These are phyloP conservation scores for Lasioglossum marginatum DNA, from an alignment of 2,888 invertebrate species.

Conservation along the genomic window DNA sequence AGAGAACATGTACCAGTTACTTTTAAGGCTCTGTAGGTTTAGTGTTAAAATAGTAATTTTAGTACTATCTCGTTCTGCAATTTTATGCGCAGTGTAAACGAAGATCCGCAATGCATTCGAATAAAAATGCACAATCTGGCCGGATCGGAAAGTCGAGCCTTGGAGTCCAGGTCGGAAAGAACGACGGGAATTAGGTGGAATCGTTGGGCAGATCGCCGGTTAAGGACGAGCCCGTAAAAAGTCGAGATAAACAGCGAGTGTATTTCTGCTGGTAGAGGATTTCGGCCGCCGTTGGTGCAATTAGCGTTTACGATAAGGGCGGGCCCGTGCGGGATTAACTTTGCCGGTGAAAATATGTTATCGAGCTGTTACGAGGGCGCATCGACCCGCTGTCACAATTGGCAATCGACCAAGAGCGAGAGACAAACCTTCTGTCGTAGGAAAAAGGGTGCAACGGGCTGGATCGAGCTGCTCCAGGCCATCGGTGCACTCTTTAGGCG, in stretches of 20 bases:
- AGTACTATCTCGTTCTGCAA: no score
- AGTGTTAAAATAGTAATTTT: no score
- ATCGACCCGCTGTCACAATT: constrained; percentile 50
- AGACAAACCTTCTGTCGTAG: no score
- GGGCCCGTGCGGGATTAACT: constrained; percentile 18
- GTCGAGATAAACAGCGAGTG: background rate
- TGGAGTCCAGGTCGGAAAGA: no score
- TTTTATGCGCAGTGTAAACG: no score
- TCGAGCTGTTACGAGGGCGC: constrained; percentile 38
- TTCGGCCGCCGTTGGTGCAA: background rate
- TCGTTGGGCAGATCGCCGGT: background rate
- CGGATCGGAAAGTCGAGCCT: no score
- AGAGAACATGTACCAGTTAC: no score
- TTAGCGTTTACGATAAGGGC: constrained; percentile 17
- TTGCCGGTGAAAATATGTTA: constrained; percentile 32
- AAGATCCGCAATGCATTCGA: no score
- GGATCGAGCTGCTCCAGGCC: background rate
- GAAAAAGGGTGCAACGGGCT: constrained; percentile 34
- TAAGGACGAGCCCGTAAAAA: background rate
- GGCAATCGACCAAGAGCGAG: constrained; percentile 42
- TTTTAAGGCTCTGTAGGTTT: no score
- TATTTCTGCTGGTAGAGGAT: background rate
- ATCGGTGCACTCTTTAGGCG: constrained; percentile 15
- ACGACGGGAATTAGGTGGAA: background rate
- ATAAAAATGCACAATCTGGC: no score